Evolutionary conservation across 2,797 vertebrate genomes (phyloP), one percentile per base, ranked within the genome.

Genomic region (Gymnothorax reevesii): DNA sequence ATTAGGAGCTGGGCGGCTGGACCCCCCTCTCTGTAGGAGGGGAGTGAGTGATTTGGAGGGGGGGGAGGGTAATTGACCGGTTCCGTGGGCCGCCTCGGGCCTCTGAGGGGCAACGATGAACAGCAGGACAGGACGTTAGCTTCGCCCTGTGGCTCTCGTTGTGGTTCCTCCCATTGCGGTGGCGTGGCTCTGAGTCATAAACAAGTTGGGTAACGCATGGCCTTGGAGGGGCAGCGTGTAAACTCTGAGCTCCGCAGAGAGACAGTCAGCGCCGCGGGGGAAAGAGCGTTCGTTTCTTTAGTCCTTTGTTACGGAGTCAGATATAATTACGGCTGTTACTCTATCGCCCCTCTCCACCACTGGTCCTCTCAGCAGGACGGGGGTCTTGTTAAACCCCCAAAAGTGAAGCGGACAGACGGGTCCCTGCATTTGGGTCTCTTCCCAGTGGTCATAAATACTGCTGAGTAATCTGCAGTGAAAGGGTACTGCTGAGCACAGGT

Each of bases 1-100:
- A 92, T 91, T 91, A 93, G 90, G 90, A 89, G 86, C 89, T 88
- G 88, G 91, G 92, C 91, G 92, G 91, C 75, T 7, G 83, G 90
- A 89, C 88, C 88, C 85, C 79, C 82, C 25, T 42, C 79, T 20
- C 60, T 49, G 25, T 25, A n/a, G 64, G 22, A n/a, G 4, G 20
- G 60, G 20, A 10, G 64, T 42, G 33, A 42, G 33, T 42, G 33
- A 42, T 42, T 42, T 42, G 33, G 33, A 42, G 64, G 64, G 22
- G 62, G 3, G 17, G 60, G 20, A 10, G 15, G 10, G 9, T 7
- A 1, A 17, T 7, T 0, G n/a, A 10, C 66, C 7, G 25, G 33
- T 13, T 33, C 71, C 1, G 15, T 7, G 20, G 25, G 49, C 42
- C 62, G 17, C 17, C 20, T 22, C 2, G 7, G 17, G 17, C 17